A percentile compares a stretch with the other conserved stretches of the same genome.
These are phyloP conservation scores for Eristalinus aeneus DNA, from an alignment of 2,888 invertebrate species.

Conservation along the genomic window DNA sequence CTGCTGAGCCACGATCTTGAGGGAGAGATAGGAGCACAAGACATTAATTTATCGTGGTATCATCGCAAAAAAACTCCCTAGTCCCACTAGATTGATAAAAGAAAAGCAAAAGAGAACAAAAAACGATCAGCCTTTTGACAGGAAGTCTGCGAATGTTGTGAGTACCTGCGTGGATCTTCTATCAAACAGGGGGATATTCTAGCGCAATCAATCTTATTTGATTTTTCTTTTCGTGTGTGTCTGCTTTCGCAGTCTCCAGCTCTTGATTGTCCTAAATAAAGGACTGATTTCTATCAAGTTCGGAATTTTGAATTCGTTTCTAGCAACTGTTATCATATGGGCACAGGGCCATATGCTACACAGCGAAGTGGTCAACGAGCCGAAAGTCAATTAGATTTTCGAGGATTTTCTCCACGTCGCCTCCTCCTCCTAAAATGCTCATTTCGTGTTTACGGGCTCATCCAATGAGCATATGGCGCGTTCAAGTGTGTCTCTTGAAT, in stretches of 20 bases:
- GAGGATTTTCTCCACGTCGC: neutral
- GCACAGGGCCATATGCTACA: neutral
- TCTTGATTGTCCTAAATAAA: neutral
- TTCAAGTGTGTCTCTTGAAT: conserved; percentile 10
- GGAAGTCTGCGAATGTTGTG: neutral
- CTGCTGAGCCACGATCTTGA: conserved; percentile 23
- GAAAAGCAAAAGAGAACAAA: neutral
- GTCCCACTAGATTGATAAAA: neutral
- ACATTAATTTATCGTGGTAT: conserved; percentile 66
- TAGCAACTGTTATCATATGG: neutral
- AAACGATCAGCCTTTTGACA: neutral
- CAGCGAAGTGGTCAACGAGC: neutral
- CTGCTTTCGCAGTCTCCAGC: neutral
- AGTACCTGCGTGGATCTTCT: neutral
- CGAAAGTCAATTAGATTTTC: neutral
- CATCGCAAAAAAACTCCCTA: conserved; percentile 26
- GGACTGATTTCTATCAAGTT: neutral
- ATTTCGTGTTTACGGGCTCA: neutral
- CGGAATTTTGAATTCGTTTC: neutral
- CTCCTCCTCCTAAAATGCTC: neutral
- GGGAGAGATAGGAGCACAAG: conserved; percentile 41
- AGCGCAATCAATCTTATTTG: neutral
- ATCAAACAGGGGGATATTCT: neutral
- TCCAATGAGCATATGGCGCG: conserved; percentile 26
- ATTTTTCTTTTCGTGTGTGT: neutral